Evolutionary conservation across 2,797 vertebrate genomes (phyloP).

Genomic region (Crocidura indochinensis): DNA sequence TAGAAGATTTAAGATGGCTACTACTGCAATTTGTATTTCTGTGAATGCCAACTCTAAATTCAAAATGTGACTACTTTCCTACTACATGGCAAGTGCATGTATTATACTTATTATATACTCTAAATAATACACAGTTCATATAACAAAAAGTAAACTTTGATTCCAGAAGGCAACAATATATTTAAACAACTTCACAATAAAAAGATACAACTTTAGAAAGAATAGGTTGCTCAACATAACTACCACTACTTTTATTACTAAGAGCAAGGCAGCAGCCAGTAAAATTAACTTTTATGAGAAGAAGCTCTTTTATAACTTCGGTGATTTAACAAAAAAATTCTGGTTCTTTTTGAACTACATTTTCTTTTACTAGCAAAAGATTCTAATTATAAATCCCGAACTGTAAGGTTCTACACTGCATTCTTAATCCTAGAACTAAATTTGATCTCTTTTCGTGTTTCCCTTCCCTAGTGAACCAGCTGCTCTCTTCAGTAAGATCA

Average conservation of each 20-base stretch:
- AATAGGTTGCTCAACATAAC: constrained; percentile 70
- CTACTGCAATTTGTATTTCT: background rate
- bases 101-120: background rate
- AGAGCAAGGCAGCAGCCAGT: constrained; percentile 69
- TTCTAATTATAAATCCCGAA: constrained; percentile 70
- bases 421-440: constrained; percentile 48
- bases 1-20: background rate
- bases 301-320: constrained; percentile 71
- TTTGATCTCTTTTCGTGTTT: constrained; percentile 27
- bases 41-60: constrained; percentile 10
- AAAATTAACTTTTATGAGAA: constrained; percentile 83
- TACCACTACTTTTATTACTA: constrained; percentile 56
- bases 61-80: background rate
- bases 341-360: constrained; percentile 66
- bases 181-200: constrained; percentile 38
- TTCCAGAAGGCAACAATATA: constrained; percentile 65
- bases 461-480: constrained; percentile 15
- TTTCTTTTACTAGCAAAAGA: constrained; percentile 70
- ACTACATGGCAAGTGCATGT: background rate
- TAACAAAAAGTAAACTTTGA: constrained; percentile 55
- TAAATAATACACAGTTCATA: constrained; percentile 36
- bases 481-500: background rate
- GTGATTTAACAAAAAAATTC: constrained; percentile 75
- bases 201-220: constrained; percentile 9
- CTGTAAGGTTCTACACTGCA: constrained; percentile 44